Percentiles rank a stretch among this genome's conserved stretches.
These are phyloP conservation scores for Argopecten irradians DNA, from an alignment of 1,140 invertebrate genomes.

Conservation along the genomic window DNA sequence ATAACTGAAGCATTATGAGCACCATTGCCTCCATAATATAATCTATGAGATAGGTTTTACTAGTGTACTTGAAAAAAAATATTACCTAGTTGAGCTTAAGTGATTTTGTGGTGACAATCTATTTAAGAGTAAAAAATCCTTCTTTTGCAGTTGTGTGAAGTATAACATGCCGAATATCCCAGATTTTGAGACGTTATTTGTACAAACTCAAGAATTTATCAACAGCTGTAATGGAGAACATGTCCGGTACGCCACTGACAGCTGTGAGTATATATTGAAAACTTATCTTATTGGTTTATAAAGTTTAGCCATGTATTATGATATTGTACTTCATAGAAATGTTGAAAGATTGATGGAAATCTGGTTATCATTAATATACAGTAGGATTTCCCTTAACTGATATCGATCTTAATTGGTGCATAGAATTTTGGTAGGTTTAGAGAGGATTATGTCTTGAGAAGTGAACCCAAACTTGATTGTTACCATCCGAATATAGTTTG, in stretches of 20 bases:
- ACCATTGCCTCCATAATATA: too few relatives aligned
- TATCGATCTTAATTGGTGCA: too few relatives aligned
- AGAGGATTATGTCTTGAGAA: too few relatives aligned
- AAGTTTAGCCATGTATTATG: not conserved
- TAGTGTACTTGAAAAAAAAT: not conserved
- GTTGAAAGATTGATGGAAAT: too few relatives aligned
- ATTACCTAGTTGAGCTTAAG: not conserved
- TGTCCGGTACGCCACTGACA: conserved; percentile 88
- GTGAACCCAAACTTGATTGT: too few relatives aligned
- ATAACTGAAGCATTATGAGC: too few relatives aligned
- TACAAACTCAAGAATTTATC: conserved; percentile 89
- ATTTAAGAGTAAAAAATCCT: not conserved
- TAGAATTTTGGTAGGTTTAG: too few relatives aligned
- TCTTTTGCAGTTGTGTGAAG: conserved; percentile 75
- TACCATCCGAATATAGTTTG: too few relatives aligned
- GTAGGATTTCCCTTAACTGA: too few relatives aligned
- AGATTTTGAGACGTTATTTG: conserved; percentile 78
- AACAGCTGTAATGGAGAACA: conserved; percentile 90
- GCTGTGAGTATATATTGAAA: conserved; percentile 83
- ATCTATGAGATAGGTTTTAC: not conserved
- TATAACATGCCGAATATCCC: conserved; percentile 71
- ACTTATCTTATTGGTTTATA: not conserved
- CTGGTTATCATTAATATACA: too few relatives aligned
- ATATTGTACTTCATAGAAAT: not conserved
- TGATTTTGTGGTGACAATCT: not conserved